Evolutionary conservation across 2,113 vertebrate genomes (phyloP).

Genomic region (Edolisoma coerulescens): DNA sequence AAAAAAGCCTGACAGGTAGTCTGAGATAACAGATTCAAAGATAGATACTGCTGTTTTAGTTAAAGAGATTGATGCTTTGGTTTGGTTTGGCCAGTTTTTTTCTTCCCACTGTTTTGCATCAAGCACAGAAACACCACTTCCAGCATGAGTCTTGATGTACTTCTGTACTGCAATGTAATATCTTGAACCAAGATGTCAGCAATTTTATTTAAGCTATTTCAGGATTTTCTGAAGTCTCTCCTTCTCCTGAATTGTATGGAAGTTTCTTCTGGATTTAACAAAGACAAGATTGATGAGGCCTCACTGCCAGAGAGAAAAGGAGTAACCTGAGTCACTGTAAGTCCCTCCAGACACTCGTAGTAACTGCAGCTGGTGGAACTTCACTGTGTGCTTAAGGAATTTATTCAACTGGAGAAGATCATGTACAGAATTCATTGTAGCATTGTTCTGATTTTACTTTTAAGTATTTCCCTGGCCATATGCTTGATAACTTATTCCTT

Average conservation of each 20-base stretch:
- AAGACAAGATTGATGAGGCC: not conserved
- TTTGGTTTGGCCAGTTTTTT: not conserved
- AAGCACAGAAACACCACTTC: slow-evolving; percentile 4
- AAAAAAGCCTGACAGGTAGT: not conserved
- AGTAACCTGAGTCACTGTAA: not conserved
- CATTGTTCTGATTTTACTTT: not conserved
- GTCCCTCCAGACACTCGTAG: not conserved
- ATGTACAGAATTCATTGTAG: not conserved
- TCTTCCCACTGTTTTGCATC: not conserved
- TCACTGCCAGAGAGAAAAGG: not conserved
- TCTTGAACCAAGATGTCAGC: not conserved
- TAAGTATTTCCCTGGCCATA: not conserved
- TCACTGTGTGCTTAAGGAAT: not conserved
- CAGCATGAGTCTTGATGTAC: not conserved
- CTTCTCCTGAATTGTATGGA: not conserved
- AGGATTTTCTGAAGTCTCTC: not conserved
- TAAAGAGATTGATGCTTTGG: not conserved
- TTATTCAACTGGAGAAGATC: not conserved
- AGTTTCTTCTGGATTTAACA: not conserved
- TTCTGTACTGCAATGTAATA: not conserved
- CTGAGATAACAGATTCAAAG: slow-evolving; percentile 12
- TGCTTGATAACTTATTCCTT: not conserved
- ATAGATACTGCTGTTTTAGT: not conserved
- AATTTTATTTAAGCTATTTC: not conserved
- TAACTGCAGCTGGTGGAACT: not conserved